Percentiles rank a stretch among this genome's conserved stretches.
Conservation (phyloP, 2,888 invertebrate species). For the Melanostoma mellinum region DNA sequence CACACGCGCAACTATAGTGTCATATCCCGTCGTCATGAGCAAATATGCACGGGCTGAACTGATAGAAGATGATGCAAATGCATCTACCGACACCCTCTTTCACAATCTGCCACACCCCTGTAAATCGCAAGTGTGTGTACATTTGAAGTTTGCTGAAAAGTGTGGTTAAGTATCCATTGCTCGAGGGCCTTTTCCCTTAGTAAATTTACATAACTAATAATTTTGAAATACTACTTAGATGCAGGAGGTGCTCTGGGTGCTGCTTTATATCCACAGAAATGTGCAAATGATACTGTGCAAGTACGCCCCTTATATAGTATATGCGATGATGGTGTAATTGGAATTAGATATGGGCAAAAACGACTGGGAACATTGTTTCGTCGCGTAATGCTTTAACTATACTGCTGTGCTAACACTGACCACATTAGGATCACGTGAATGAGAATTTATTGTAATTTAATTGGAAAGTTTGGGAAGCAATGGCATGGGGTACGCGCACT, state of each 20-base stretch:
- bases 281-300: background rate
- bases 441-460: constrained; percentile 62
- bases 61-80: constrained; percentile 43
- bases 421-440: constrained; percentile 43
- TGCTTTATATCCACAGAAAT: no score
- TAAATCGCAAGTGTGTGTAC: constrained; percentile 60
- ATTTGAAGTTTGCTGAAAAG: constrained; percentile 71
- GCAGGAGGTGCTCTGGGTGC: constrained; percentile 6
- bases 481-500: background rate
- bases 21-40: constrained; percentile 56
- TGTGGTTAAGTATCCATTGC: constrained; percentile 72
- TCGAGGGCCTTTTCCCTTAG: constrained; percentile 67
- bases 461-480: constrained; percentile 51
- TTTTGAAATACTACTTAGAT: constrained; percentile 67
- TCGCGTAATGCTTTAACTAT: constrained; percentile 33
- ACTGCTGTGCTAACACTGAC: constrained; percentile 19
- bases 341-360: constrained; percentile 44
- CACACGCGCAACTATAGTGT: constrained; percentile 39
- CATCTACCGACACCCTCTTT: background rate
- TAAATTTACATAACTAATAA: constrained; percentile 72
- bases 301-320: background rate
- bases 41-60: constrained; percentile 49
- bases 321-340: constrained; percentile 51
- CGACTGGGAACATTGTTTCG: constrained; percentile 35
- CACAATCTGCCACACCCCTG: background rate